phyloP scores from a whole-genome alignment of 2,888 invertebrate species.

The Thecophora atra region DNA sequence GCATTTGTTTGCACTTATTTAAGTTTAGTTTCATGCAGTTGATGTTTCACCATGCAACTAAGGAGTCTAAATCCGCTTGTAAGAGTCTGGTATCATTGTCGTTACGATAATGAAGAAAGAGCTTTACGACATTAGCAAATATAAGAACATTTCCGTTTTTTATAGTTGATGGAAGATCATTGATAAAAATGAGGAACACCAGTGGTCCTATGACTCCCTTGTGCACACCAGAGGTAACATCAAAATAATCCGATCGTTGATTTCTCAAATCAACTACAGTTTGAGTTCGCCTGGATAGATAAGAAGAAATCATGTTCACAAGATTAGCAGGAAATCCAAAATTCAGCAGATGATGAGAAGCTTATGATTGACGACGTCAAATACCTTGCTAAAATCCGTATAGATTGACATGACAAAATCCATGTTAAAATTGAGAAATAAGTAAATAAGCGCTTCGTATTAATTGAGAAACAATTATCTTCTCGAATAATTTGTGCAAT shows the following conservation, averaged over 20 bases:
- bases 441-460: no score
- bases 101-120: background rate
- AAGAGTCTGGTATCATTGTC: background rate
- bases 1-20: background rate
- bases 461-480: no score
- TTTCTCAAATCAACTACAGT: background rate
- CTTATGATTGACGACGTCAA: background rate
- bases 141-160: background rate
- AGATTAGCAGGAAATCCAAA: background rate
- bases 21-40: background rate
- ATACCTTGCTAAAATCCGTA: background rate
- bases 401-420: no score
- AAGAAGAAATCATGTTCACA: background rate
- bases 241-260: no score
- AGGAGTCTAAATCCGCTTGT: background rate
- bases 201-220: background rate
- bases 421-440: no score
- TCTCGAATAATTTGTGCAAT: no score
- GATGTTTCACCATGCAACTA: background rate
- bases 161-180: background rate
- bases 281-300: background rate
- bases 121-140: background rate
- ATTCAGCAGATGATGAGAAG: background rate
- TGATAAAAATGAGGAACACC: conserved; percentile 2
- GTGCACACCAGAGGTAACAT: no score